Conservation (phyloP, 1,140 invertebrate genomes). For the Leptoteleia sp. region DNA sequence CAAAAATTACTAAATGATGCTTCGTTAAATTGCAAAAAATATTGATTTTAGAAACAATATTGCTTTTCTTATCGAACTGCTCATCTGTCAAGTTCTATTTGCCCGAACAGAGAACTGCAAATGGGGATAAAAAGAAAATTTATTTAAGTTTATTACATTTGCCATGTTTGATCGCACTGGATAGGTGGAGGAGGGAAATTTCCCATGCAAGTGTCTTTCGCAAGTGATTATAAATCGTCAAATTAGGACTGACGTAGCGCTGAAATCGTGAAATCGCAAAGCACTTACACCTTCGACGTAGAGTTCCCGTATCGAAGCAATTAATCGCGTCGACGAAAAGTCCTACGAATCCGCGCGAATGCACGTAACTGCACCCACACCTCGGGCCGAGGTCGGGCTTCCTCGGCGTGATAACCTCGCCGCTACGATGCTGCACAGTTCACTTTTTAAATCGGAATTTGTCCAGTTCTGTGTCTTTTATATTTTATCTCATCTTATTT, state of each 20-base stretch:
- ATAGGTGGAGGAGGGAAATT: conserved; percentile 6
- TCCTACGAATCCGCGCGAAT: conserved; percentile 65
- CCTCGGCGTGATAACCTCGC: conserved; percentile 55
- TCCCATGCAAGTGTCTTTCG: conserved; percentile 21
- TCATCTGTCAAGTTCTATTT: no score
- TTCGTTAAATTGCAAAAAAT: no score
- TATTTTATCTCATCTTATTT: conserved; percentile 57
- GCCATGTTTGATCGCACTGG: background rate
- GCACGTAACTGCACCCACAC: conserved; percentile 66
- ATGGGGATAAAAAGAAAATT: no score
- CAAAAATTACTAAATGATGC: no score
- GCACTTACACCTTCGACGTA: conserved; percentile 61
- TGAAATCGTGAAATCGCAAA: conserved; percentile 60
- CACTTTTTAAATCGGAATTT: conserved; percentile 61
- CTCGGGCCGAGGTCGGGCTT: conserved; percentile 45
- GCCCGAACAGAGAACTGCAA: no score
- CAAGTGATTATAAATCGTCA: conserved; percentile 56
- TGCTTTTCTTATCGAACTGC: no score
- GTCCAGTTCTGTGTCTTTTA: conserved; percentile 61
- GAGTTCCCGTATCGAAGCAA: conserved; percentile 64
- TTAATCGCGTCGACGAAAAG: conserved; percentile 67
- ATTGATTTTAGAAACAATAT: no score
- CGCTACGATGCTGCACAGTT: conserved; percentile 32
- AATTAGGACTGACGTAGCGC: conserved; percentile 54
- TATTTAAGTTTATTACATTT: no score